Percentiles rank a stretch among this genome's conserved stretches.
These are phyloP conservation scores for Drusus annulatus DNA, from an alignment of 1,140 invertebrate species.

Conservation along the genomic window DNA sequence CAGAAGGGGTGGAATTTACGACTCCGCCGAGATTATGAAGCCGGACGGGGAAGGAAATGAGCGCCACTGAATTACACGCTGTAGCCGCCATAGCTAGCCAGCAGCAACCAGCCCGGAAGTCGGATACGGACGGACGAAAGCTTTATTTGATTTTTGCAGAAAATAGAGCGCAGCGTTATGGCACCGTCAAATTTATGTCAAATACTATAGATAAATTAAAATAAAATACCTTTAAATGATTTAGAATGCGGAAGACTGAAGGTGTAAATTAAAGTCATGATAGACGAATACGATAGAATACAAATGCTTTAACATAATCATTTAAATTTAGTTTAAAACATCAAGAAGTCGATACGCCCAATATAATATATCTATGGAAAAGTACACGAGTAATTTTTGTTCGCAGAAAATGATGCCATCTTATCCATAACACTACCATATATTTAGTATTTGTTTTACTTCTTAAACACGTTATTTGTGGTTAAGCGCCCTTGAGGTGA, in stretches of 20 bases:
- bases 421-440: neutral
- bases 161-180: conserved; percentile 3
- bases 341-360: too few relatives aligned
- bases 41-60: conserved; percentile 19
- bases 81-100: too few relatives aligned
- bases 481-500: too few relatives aligned
- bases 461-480: too few relatives aligned
- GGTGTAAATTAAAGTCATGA: neutral
- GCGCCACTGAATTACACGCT: neutral
- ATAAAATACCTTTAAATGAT: neutral
- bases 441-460: neutral
- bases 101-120: neutral
- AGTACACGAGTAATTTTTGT: too few relatives aligned
- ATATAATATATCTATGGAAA: too few relatives aligned
- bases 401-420: neutral
- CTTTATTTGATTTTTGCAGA: conserved; percentile 15
- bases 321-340: too few relatives aligned
- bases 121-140: conserved; percentile 5
- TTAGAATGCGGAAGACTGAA: neutral
- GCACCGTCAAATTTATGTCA: too few relatives aligned
- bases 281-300: too few relatives aligned
- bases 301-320: too few relatives aligned
- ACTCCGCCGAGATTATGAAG: conserved; percentile 6
- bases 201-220: too few relatives aligned
- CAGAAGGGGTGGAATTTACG: conserved; percentile 9